Conservation (phyloP, 2,888 invertebrate genomes). For the Ceriagrion tenellum region DNA sequence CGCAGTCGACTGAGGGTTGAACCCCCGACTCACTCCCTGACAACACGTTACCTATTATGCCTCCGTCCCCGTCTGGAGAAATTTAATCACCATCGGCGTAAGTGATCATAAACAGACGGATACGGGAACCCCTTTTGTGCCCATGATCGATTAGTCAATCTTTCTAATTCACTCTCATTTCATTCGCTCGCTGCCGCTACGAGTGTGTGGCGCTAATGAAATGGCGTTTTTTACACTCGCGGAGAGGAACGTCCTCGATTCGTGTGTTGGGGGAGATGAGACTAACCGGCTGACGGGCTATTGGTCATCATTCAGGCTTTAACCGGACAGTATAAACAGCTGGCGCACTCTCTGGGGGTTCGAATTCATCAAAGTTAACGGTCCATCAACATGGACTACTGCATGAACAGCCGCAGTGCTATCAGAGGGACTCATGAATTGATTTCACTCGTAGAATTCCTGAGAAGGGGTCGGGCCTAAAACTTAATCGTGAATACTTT, state of each 20-base stretch:
- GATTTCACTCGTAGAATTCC: too few relatives aligned
- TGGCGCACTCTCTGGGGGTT: too few relatives aligned
- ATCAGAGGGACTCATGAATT: too few relatives aligned
- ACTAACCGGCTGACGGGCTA: too few relatives aligned
- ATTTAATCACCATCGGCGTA: slow-evolving; percentile 43
- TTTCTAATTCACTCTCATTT: not conserved
- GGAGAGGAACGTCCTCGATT: not conserved
- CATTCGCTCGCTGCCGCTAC: not conserved
- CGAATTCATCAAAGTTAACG: too few relatives aligned
- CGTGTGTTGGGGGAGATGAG: not conserved
- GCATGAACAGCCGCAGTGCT: too few relatives aligned
- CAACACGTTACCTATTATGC: not conserved
- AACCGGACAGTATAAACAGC: too few relatives aligned
- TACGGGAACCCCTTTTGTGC: not conserved
- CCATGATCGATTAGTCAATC: slow-evolving; percentile 2
- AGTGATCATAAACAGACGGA: not conserved
- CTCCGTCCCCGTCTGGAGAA: not conserved
- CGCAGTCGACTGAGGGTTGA: not conserved
- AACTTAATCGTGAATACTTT: too few relatives aligned
- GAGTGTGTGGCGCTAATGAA: not conserved
- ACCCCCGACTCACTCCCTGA: not conserved
- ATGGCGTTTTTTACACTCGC: not conserved
- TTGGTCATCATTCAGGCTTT: not conserved
- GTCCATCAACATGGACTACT: too few relatives aligned
- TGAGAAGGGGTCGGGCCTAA: too few relatives aligned